A percentile compares a stretch with the other conserved stretches of the same genome.
Evolutionary conservation across 2,797 vertebrate genomes (phyloP).

Genomic region (Lates japonicus): DNA sequence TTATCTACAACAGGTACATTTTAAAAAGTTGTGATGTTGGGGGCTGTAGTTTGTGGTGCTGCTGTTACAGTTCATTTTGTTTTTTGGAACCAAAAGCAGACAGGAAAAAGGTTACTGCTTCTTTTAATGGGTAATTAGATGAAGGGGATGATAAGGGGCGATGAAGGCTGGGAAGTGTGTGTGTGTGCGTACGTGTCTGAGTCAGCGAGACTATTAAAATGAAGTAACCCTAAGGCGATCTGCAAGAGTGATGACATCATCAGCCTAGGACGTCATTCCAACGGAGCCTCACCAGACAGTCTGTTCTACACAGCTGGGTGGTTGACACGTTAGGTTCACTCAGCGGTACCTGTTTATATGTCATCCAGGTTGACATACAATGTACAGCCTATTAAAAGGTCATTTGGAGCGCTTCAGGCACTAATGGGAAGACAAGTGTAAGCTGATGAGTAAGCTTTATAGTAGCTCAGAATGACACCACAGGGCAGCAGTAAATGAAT

Average conservation of each 20-base stretch:
- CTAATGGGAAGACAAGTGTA: not conserved
- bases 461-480: not conserved
- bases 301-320: not conserved
- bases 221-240: not conserved
- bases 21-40: no score
- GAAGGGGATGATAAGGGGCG: no score
- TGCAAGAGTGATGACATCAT: conserved; percentile 31
- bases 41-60: no score
- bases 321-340: not conserved
- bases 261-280: conserved; percentile 7
- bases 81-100: no score
- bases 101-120: no score
- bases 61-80: no score
- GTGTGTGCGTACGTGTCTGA: not conserved
- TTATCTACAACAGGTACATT: no score
- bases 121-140: no score
- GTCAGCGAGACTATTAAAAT: not conserved
- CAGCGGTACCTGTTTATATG: not conserved
- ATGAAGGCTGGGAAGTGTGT: not conserved
- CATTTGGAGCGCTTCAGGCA: not conserved
- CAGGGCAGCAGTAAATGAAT: conserved; percentile 11
- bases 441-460: not conserved
- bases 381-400: not conserved
- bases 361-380: not conserved
- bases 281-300: not conserved